A percentile compares a stretch with the other conserved stretches of the same genome.
phyloP scores from a whole-genome alignment of 2,113 vertebrate genomes.

The Oostethus manadensis region DNA sequence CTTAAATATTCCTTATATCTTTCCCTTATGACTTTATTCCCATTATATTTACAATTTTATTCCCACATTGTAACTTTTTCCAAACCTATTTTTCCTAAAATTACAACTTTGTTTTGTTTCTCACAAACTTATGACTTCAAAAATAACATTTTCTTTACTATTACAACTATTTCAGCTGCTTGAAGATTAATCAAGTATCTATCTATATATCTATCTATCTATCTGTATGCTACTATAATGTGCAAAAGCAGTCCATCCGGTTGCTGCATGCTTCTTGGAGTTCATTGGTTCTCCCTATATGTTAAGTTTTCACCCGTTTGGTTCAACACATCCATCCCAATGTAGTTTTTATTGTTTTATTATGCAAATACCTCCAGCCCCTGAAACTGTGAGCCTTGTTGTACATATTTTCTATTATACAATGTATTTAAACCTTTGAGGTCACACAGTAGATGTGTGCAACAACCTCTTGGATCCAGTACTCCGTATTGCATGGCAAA shows the following conservation, averaged over 20 bases:
- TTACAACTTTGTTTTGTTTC: no score
- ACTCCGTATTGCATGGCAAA: neutral
- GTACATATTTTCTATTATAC: conserved; percentile 4
- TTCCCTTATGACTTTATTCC: no score
- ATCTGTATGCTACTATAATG: no score
- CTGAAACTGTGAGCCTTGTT: neutral
- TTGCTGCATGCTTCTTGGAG: neutral
- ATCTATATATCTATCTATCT: no score
- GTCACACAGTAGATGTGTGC: neutral
- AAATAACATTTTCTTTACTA: no score
- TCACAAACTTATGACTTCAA: no score
- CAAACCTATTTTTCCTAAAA: no score
- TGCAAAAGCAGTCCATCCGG: neutral
- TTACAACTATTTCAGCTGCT: no score
- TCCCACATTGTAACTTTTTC: no score
- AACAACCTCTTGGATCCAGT: neutral
- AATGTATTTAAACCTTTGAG: neutral
- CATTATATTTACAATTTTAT: no score
- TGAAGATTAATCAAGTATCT: no score
- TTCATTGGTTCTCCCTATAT: neutral
- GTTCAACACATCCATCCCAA: neutral
- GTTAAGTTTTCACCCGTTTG: neutral
- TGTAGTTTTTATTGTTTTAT: neutral
- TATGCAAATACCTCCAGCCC: neutral
- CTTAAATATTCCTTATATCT: no score